Conservation (phyloP, 2,888 invertebrate species). For the Autographa pulchrina region DNA sequence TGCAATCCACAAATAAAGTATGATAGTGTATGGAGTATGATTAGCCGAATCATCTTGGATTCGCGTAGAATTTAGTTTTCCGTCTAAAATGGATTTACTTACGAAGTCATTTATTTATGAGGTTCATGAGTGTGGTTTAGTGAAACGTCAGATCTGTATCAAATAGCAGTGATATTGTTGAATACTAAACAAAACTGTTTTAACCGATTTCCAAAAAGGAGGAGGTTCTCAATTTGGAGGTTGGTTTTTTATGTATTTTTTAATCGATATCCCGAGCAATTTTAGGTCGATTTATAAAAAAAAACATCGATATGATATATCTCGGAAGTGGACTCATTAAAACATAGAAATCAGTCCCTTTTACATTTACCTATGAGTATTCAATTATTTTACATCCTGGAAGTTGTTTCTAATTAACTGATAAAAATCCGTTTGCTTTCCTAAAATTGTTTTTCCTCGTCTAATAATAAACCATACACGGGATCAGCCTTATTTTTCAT, state of each 20-base stretch:
- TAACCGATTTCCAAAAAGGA: no score
- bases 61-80: not conserved
- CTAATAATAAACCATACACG: not conserved
- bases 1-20: conserved; percentile 4
- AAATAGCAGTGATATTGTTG: no score
- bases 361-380: no score
- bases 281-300: no score
- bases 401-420: not conserved
- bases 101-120: not conserved
- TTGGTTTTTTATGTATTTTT: no score
- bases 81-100: not conserved
- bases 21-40: not conserved
- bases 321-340: no score
- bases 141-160: no score
- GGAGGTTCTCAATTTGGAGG: no score
- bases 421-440: not conserved
- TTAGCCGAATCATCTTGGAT: not conserved
- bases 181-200: no score
- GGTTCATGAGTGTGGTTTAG: not conserved
- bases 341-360: no score
- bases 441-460: not conserved
- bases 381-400: not conserved
- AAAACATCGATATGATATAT: no score
- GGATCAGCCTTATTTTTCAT: conserved; percentile 1
- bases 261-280: no score